These are phyloP conservation scores for Octomys mimax DNA, from an alignment of 2,797 vertebrate genomes.

Conservation along the genomic window DNA sequence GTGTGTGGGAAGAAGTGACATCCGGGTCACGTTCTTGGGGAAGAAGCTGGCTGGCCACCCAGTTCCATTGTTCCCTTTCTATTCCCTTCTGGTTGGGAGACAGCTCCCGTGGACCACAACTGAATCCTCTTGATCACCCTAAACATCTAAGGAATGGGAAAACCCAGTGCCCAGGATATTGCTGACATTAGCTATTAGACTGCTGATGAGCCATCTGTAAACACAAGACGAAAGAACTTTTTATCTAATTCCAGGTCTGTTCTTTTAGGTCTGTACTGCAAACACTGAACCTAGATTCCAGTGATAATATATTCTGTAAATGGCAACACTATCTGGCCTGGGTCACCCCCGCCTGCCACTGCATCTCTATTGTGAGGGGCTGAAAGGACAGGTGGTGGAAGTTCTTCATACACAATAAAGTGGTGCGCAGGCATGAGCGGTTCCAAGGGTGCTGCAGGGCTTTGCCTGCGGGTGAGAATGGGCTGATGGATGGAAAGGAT, in stretches of 20 bases:
- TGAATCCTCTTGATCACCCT: background rate
- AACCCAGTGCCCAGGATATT: too few species aligned
- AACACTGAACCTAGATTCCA: too few species aligned
- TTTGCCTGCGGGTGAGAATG: background rate
- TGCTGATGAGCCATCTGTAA: background rate
- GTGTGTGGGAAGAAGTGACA: background rate
- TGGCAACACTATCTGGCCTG: background rate
- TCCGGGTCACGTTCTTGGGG: background rate
- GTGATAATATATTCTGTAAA: background rate
- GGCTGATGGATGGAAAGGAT: background rate
- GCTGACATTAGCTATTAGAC: background rate
- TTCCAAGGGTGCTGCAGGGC: background rate
- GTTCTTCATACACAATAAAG: background rate
- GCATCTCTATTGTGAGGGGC: background rate
- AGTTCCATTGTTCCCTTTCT: background rate
- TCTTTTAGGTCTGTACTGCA: background rate
- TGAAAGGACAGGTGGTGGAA: background rate
- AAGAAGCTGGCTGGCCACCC: background rate
- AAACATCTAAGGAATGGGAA: background rate
- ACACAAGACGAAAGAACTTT: background rate
- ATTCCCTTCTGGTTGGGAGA: background rate
- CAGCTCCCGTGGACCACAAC: background rate
- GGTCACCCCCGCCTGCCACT: background rate
- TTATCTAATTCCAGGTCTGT: background rate
- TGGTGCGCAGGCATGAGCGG: rapidly evolving